Conservation (phyloP, 2,797 vertebrate genomes). For the Anas capensis region DNA sequence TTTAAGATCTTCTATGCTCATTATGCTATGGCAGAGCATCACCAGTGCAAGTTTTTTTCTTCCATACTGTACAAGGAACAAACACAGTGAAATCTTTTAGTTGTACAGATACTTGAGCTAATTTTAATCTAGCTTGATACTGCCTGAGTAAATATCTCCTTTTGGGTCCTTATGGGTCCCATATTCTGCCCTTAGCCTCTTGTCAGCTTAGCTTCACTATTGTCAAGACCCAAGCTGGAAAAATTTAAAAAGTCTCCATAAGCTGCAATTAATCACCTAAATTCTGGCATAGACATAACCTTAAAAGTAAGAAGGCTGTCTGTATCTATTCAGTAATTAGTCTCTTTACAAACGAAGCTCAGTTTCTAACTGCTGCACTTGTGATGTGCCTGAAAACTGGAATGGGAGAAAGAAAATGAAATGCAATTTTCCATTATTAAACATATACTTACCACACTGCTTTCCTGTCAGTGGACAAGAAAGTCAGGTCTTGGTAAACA, state of each 20-base stretch:
- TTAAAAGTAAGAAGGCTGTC: not conserved
- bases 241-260: not conserved
- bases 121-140: not conserved
- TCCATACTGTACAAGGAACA: not conserved
- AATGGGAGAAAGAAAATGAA: not conserved
- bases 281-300: not conserved
- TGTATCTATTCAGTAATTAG: not conserved
- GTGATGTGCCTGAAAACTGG: not conserved
- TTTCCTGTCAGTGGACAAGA: not conserved
- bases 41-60: not conserved
- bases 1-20: not conserved
- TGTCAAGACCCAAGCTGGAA: not conserved
- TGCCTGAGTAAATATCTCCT: not conserved
- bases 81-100: not conserved
- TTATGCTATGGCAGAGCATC: not conserved
- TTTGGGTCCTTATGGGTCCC: not conserved
- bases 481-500: not conserved
- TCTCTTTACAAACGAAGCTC: not conserved
- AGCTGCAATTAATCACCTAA: not conserved
- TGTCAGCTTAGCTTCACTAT: not conserved
- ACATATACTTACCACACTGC: accelerated
- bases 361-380: not conserved
- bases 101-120: not conserved
- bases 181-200: not conserved
- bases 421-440: not conserved